These are phyloP conservation scores for Leptinotarsa undecemlineata DNA, from an alignment of 1,140 invertebrate genomes.

Conservation along the genomic window DNA sequence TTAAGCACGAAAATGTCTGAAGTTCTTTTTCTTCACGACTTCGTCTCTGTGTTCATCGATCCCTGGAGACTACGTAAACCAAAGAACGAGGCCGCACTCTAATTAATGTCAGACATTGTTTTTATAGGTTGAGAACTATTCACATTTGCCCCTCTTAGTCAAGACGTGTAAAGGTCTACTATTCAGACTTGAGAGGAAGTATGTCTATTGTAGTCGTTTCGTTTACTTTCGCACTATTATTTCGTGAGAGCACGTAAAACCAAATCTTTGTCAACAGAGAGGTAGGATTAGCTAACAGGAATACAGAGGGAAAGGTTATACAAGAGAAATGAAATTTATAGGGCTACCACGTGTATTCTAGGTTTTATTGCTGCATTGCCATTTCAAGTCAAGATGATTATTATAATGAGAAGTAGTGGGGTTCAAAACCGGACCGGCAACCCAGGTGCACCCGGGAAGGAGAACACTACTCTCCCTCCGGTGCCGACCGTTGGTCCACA, in stretches of 20 bases:
- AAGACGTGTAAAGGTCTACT: neutral
- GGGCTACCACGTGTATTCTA: too few species aligned
- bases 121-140: neutral
- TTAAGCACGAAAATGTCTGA: neutral
- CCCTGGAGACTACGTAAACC: neutral
- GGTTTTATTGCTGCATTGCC: too few species aligned
- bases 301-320: neutral
- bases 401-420: too few species aligned
- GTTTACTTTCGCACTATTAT: neutral
- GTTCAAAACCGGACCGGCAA: too few species aligned
- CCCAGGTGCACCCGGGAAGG: too few species aligned
- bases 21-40: neutral
- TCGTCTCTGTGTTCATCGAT: neutral
- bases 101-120: neutral
- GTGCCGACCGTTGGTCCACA: too few species aligned
- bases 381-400: too few species aligned
- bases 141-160: neutral
- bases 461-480: too few species aligned
- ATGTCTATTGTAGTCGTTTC: neutral
- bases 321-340: neutral
- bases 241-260: too few species aligned
- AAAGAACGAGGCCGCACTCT: conserved; percentile 1
- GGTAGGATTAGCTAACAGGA: neutral
- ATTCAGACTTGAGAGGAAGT: neutral
- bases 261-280: neutral